Evolutionary conservation across 2,888 invertebrate genomes (phyloP), one percentile per base, ranked within the genome.

Genomic region (Drosophila testacea): DNA sequence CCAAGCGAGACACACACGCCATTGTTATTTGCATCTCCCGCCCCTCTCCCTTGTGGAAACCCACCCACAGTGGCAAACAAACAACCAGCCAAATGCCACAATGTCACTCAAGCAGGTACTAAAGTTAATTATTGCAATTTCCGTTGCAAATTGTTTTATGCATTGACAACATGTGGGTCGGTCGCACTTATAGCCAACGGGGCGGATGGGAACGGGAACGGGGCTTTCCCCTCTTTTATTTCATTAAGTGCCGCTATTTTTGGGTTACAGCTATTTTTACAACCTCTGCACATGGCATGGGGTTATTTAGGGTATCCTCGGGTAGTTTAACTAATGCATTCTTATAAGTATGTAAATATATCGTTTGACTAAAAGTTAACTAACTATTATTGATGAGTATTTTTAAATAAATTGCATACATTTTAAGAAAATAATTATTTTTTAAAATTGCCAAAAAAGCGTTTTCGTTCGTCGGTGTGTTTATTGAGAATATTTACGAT

Each of bases 121-220:
- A 85, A 89, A 88, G 90, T 88, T 90, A 90, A 88, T 90, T 88
- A 88, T 88, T 83, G 88, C 90, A 80, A 90, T 89, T 89, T 88
- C 90, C 89, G 90, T 70, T 81, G 83, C 89, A 88, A 89, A 89
- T 89, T 88, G 88, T 90, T 88, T 87, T 88, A 88, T 83, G 81
- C 86, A 85, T 83, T 81, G 88, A 60, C 89, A 81, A 65, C 76
- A 83, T 88, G 83, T 67, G 86, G 73, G 57, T 65, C 60, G 73
- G 47, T 42, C 50, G 41, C 51, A 54, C 46, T 41, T 6, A 16
- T 32, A 9, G 42, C 42, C 13, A 11, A 22, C 16, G 32, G 34
- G 41, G 44, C 7, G 30, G 30, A 30, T 5, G 30, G 30, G 4
- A 30, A 7, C 5, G 30, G 30, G 30, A 32, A 9, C 27, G 48